Conservation (phyloP, 2,113 vertebrate genomes). For the Passer domesticus region DNA sequence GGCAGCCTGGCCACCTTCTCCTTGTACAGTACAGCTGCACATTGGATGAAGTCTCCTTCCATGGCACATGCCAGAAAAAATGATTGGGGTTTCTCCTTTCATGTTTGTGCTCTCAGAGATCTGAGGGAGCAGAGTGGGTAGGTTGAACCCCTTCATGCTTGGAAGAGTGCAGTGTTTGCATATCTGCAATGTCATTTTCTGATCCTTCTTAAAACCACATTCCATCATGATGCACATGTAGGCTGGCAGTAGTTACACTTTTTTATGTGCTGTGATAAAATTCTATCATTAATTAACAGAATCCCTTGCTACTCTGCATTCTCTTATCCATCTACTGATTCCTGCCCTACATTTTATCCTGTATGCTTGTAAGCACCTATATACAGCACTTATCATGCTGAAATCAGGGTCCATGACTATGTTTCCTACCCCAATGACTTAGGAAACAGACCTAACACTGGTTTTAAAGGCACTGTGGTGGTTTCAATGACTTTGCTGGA, state of each 20-base stretch:
- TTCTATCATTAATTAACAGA: not conserved
- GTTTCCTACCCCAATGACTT: not conserved
- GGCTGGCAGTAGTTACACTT: not conserved
- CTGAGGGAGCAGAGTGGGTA: not conserved
- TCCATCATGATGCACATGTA: not conserved
- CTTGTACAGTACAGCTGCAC: not conserved
- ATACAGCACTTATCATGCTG: not conserved
- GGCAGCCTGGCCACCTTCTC: not conserved
- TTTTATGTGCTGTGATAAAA: not conserved
- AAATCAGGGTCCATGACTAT: not conserved
- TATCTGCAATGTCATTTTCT: not conserved
- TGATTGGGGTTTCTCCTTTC: not conserved
- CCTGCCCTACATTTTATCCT: not conserved
- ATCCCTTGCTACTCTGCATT: not conserved
- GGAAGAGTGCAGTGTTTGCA: not conserved
- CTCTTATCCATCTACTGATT: not conserved
- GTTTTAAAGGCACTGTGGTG: not conserved
- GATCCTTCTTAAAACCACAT: not conserved
- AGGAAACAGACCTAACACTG: not conserved
- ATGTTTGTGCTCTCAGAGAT: not conserved
- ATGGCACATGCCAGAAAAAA: not conserved
- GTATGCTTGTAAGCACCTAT: not conserved
- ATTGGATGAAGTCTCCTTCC: not conserved
- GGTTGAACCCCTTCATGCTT: accelerated
- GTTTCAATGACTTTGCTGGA: not conserved